These are phyloP conservation scores for Strongylocentrotus purpuratus DNA, from an alignment of 35 echinoderm and acorn worm species.

Conservation along the genomic window DNA sequence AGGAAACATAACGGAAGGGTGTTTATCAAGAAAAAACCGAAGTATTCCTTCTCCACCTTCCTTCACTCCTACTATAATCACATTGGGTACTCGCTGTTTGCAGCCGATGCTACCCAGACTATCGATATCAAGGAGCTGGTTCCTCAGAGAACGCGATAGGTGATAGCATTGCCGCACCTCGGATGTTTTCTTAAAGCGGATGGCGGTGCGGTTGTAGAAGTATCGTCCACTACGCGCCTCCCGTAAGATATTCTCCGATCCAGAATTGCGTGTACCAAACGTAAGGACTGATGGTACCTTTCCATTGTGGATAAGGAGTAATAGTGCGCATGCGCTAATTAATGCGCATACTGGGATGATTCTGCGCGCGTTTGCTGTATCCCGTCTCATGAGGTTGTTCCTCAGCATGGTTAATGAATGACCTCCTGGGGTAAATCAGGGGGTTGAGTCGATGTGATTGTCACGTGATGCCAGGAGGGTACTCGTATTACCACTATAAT, in stretches of 20 bases:
- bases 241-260: neutral
- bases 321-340: neutral
- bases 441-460: too few species aligned
- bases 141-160: neutral
- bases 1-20: constrained; percentile 60
- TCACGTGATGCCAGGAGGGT: too few species aligned
- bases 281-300: neutral
- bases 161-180: constrained; percentile 8
- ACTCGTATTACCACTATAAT: too few species aligned
- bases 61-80: constrained; percentile 69
- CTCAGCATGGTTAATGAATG: neutral
- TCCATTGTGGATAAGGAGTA: neutral
- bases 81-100: constrained; percentile 54
- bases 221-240: neutral
- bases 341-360: neutral
- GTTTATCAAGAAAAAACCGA: constrained; percentile 60
- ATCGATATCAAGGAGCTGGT: neutral
- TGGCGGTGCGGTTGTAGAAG: constrained; percentile 31
- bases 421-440: neutral
- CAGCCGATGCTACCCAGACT: neutral
- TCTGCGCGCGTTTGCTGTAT: neutral
- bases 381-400: neutral
- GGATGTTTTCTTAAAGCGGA: neutral
- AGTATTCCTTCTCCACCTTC: constrained; percentile 65
- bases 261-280: neutral